Evolutionary conservation across 1,140 invertebrate species (phyloP), one percentile per base, ranked within the genome.

Genomic region (Apolygus lucorum): DNA sequence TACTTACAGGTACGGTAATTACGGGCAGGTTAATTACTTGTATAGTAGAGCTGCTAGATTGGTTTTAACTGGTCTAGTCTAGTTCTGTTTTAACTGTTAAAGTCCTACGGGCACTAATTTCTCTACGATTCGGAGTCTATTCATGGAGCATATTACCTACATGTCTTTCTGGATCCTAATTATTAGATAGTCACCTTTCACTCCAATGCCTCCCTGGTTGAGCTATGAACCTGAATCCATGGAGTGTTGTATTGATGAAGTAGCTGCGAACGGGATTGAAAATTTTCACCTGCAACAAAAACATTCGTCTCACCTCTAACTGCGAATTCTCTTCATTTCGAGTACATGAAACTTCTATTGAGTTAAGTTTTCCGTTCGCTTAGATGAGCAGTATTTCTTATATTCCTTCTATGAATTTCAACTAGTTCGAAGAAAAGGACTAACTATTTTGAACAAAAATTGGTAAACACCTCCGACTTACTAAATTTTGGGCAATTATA

Each of bases 211-310:
- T 68, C 8, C 75, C 74, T 28, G 75, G 72, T 71, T 81, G 78
- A 1, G 78, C 79, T 2, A 83, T 74, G 71, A 79, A 83, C 67
- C 74, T 74, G 8, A 80, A 76, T 13, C 82, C 82, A 70, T 84
- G 82, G 52, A 83, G 76, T 8, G 77, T 78, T 1, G 77, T 78
- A 71, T 82, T 82, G 0, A 26, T 62, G 11, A 79, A 73, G 69
- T 78, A 81, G 63, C 74, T 70, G 13, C 65, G 65, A 26, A 70
- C 29, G 2, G 34, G 27, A 1, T 2, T 29, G 27, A 66, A 66
- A 66, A 66, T 34, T 34, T n/a, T 34, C 17, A 42, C 34, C 29
- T 66, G 27, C 1, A 66, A 34, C 21, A n/a, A 28, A 21, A 66
- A 29, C 22, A n/a, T n/a, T n/a, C n/a, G n/a, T n/a, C n/a, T n/a